Conservation (phyloP, 2,888 invertebrate genomes). For the Agonopterix alstromeriana region DNA sequence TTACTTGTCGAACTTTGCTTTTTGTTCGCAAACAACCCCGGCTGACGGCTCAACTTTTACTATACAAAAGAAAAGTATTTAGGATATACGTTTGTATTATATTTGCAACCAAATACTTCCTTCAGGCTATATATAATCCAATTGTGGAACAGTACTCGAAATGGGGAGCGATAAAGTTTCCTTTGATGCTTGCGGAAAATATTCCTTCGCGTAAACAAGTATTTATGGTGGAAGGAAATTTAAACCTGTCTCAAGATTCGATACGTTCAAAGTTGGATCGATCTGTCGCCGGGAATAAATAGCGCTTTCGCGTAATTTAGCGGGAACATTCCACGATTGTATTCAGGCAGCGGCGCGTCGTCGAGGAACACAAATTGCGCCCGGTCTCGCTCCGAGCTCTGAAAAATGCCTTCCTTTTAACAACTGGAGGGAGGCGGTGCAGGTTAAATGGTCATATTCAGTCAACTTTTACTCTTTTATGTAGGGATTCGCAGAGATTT, state of each 20-base stretch:
- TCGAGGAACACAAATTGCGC: constrained; percentile 53
- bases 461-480: constrained; percentile 40
- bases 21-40: constrained; percentile 38
- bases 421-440: constrained; percentile 35
- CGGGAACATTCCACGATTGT: constrained; percentile 44
- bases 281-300: constrained; percentile 45
- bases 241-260: constrained; percentile 12
- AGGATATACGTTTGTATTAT: constrained; percentile 13
- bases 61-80: constrained; percentile 30
- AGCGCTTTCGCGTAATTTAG: constrained; percentile 49
- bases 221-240: constrained; percentile 9
- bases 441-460: constrained; percentile 55
- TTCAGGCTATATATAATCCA: not conserved
- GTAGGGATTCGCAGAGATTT: constrained; percentile 20
- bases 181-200: not conserved
- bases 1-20: constrained; percentile 38
- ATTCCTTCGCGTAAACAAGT: constrained; percentile 5
- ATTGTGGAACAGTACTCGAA: not conserved
- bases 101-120: not conserved
- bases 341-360: constrained; percentile 28
- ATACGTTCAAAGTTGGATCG: constrained; percentile 32
- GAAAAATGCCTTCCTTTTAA: constrained; percentile 55
- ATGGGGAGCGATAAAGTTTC: constrained; percentile 5
- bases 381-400: constrained; percentile 29
- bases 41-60: constrained; percentile 31